phyloP scores from a whole-genome alignment of 2,888 invertebrate genomes.

The Anoplius nigerrimus region DNA sequence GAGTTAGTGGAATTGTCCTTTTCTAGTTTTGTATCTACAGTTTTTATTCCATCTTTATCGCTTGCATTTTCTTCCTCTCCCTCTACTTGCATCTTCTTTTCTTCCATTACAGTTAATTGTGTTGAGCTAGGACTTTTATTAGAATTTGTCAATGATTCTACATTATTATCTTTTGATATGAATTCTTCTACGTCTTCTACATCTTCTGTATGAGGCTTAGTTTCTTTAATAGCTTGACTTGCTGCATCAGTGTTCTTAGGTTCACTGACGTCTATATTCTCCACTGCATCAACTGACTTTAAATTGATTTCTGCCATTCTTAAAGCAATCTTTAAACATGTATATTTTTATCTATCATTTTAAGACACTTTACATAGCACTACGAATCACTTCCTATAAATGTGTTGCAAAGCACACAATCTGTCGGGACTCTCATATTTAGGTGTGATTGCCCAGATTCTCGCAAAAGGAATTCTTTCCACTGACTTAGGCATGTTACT shows the following conservation, averaged over 20 bases:
- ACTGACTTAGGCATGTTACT: too few species aligned
- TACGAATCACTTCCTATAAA: too few species aligned
- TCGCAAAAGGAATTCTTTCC: too few species aligned
- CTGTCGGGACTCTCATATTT: too few species aligned
- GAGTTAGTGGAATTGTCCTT: neutral
- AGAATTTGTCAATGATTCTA: neutral
- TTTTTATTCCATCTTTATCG: neutral
- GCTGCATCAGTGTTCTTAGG: neutral
- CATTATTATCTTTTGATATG: neutral
- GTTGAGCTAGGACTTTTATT: slow-evolving; percentile 1
- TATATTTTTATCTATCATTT: slow-evolving; percentile 23
- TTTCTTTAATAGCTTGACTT: neutral
- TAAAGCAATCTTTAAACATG: slow-evolving; percentile 23
- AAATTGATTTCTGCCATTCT: slow-evolving; percentile 44
- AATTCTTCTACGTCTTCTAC: neutral
- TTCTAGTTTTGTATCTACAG: neutral
- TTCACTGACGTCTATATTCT: slow-evolving; percentile 17
- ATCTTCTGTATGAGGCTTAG: neutral
- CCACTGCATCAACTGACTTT: slow-evolving; percentile 14
- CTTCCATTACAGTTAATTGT: neutral
- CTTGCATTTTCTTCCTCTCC: slow-evolving; percentile 10
- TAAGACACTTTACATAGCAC: neutral
- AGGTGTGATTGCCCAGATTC: too few species aligned
- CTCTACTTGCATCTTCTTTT: neutral
- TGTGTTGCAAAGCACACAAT: too few species aligned